Evolutionary conservation across 2,888 invertebrate genomes (phyloP), one percentile per base, ranked within the genome.

Genomic region (Athetis lepigone): DNA sequence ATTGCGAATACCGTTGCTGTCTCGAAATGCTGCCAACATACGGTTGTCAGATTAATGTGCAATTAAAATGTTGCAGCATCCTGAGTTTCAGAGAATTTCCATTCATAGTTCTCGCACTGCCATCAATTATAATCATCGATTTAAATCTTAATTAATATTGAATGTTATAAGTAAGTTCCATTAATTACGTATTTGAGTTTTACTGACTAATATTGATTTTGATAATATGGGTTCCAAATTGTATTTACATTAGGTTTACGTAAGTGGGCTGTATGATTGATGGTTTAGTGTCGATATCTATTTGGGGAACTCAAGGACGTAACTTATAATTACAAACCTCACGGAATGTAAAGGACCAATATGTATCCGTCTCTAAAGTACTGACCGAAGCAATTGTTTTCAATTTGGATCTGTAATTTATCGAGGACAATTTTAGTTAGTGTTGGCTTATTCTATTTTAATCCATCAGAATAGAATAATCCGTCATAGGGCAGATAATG

Each of bases 51-150:
- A 77, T 72, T 67, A 52, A 49, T 55, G 46, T 55, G 57, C 54
- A 71, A 77, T 79, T 72, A 76, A 72, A 76, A 58, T 57, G 45
- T 49, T 65, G 9, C 33, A 47, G 33, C 43, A 46, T 55, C 27
- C 37, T 13, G 4, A 21, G 52, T 56, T 65, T 16, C 9, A 45
- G 21, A n/a, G 46, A 18, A 55, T 62, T 61, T 50, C 25, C 29
- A 68, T 60, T 61, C 11, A 55, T 27, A 33, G 52, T 43, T 47
- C 19, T 58, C 46, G 6, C 25, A 61, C 16, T 49, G 33, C 13
- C 23, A 7, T 40, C 45, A 18, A 54, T 61, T 61, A 65, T 63
- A 61, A 63, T 50, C n/a, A 63, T 69, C 21, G 40, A 36, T 16
- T 37, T 40, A 65, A 65, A 54, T 33, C 7, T 5, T 47, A 71